Evolutionary conservation across 2,113 vertebrate species (phyloP).

Genomic region (Oncorhynchus kisutch): DNA sequence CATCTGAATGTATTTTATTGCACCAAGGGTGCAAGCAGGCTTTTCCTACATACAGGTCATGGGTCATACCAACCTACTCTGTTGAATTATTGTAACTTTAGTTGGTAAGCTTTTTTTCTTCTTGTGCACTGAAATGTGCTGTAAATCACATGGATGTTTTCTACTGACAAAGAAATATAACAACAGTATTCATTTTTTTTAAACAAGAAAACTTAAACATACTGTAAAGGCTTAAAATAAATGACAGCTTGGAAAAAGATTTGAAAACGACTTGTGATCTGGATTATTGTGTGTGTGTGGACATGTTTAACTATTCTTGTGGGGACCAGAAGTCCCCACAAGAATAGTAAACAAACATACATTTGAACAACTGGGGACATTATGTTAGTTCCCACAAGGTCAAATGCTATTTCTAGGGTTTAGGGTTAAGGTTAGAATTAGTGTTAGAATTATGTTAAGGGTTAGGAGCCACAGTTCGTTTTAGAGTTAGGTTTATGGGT

Average conservation of each 20-base stretch:
- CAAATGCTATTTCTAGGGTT: too few species aligned
- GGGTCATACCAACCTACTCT: conserved; percentile 52
- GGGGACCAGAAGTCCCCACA: neutral
- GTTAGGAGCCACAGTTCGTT: too few species aligned
- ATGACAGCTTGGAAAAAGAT: conserved; percentile 71
- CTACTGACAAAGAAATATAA: conserved; percentile 69
- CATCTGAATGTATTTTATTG: conserved; percentile 57
- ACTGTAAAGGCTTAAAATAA: conserved; percentile 80
- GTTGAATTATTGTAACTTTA: conserved; percentile 61
- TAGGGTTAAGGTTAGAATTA: too few species aligned
- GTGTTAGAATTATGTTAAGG: too few species aligned
- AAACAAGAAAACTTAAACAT: conserved; percentile 68
- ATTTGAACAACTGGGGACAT: too few species aligned
- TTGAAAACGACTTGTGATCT: conserved; percentile 39
- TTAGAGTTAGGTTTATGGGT: too few species aligned
- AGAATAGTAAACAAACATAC: too few species aligned
- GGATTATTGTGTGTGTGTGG: conserved; percentile 9
- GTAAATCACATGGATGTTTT: conserved; percentile 73
- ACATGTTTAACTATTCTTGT: neutral
- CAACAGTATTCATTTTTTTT: conserved; percentile 70
- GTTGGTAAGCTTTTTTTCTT: conserved; percentile 21
- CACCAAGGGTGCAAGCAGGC: conserved; percentile 60
- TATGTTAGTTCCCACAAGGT: too few species aligned
- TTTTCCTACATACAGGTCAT: conserved; percentile 54
- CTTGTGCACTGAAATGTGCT: conserved; percentile 68